These are phyloP conservation scores for Cyanistes caeruleus DNA, from an alignment of 2,113 vertebrate genomes.

Conservation along the genomic window DNA sequence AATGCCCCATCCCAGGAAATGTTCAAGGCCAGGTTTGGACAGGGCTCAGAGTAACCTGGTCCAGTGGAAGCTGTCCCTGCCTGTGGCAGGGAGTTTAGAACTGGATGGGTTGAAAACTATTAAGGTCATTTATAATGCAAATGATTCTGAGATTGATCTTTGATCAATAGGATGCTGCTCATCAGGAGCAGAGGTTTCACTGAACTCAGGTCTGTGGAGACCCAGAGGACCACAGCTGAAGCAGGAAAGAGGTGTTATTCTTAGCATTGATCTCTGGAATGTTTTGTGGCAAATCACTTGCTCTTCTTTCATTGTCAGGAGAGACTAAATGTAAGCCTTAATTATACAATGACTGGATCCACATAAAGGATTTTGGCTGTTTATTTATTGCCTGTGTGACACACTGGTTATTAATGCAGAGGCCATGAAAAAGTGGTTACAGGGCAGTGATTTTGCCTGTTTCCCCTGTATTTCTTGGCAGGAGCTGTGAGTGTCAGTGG, in stretches of 20 bases:
- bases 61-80: not conserved
- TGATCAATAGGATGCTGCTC: not conserved
- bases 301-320: not conserved
- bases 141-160: not conserved
- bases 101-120: not conserved
- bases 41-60: not conserved
- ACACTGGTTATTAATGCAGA: not conserved
- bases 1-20: not conserved
- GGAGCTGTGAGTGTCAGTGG: rapidly evolving
- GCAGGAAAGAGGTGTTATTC: not conserved
- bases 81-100: not conserved
- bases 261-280: too few relatives aligned
- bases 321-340: not conserved
- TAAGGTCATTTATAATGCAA: not conserved
- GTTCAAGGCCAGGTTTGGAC: not conserved
- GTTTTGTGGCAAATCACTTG: not conserved
- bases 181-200: not conserved
- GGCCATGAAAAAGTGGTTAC: not conserved
- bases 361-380: not conserved
- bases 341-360: not conserved
- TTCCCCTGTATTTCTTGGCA: not conserved
- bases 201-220: rapidly evolving
- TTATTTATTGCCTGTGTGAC: not conserved
- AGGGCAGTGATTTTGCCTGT: not conserved
- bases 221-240: not conserved